Base-by-base conservation (phyloP, 2,113 vertebrate genomes). In the Nymphicus hollandicus region DNA sequence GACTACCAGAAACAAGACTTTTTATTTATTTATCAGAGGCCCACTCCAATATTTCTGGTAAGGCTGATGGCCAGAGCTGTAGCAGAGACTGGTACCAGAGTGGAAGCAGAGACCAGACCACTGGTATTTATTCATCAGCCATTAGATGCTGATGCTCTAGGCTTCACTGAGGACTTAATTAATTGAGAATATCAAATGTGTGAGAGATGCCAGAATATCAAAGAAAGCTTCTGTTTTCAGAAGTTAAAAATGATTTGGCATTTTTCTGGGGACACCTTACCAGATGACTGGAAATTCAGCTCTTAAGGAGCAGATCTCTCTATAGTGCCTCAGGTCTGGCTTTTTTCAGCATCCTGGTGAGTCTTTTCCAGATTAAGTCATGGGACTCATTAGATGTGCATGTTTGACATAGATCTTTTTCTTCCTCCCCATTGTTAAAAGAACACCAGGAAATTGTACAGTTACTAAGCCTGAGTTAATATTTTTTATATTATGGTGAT, bases 381-480 rank as follows among this genome's bases (percentile, higher is more conserved):
- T 70, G 77, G 88, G 86, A 89, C 86, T 93, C 86, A 74, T 88
- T 94, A 95, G 87, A 72, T 88, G 69, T 91, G 93, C 77, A 33
- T 79, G 72, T 91, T 86, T 91, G 92, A 91, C 76, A 87, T 39
- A 81, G 84, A 91, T 87, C 78, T 80, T 90, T 88, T 91, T 88
- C 84, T 88, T 86, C 78, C 86, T 95, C 50, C 17, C 29, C 18
- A 10, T 89, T 95, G 94, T 94, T 93, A 89, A 92, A 96, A 92
- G 93, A 92, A 71, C 95, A 93, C 91, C 88, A 96, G 95, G 93
- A 95, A 96, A 94, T 86, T 91, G 76, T 90, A 78, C 86, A 68
- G 93, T 96, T 91, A 88, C 91, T 88, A 95, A 90, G 74, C 78
- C 78, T 19, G 74, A 92, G 94, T 94, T 96, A 94, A 95, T 96